Percentiles rank a stretch among this genome's conserved stretches.
Conservation (phyloP, 2,888 invertebrate genomes). For the Mesochorus sp. region DNA sequence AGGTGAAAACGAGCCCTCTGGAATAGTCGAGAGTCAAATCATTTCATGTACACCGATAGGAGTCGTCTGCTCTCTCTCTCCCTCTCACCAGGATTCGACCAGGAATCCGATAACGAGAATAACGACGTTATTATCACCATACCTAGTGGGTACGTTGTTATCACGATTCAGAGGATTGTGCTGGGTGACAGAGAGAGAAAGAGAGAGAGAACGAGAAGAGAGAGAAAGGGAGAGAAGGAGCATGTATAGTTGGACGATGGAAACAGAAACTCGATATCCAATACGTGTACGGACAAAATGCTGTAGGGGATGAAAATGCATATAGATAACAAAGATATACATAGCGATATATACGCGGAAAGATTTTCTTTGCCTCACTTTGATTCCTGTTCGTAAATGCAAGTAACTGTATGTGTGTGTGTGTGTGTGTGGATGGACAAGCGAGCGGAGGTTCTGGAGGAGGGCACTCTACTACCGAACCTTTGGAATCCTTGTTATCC, state of each 20-base stretch:
- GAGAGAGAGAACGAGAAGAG: neutral
- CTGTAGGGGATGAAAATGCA: conserved; percentile 12
- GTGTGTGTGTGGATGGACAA: conserved; percentile 10
- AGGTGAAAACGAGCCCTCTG: conserved; percentile 13
- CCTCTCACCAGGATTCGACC: conserved; percentile 13
- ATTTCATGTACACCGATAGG: conserved; percentile 4
- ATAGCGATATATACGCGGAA: conserved; percentile 16
- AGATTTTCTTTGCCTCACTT: neutral
- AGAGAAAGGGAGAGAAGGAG: neutral
- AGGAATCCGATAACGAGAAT: conserved; percentile 56
- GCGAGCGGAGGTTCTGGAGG: conserved; percentile 1
- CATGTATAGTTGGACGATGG: conserved; percentile 23
- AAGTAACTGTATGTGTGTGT: no score
- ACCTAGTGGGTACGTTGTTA: conserved; percentile 55
- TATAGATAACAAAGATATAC: neutral
- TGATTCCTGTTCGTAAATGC: neutral
- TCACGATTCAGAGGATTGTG: conserved; percentile 56
- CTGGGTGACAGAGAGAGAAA: conserved; percentile 3
- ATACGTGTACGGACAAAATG: neutral
- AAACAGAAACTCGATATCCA: conserved; percentile 16
- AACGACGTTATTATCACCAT: conserved; percentile 57
- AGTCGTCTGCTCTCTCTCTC: neutral
- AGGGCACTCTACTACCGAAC: neutral
- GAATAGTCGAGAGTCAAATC: conserved; percentile 45
- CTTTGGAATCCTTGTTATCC: conserved; percentile 65